Base-by-base conservation (phyloP, 2,797 vertebrate genomes). In the Gymnothorax javanicus region DNA sequence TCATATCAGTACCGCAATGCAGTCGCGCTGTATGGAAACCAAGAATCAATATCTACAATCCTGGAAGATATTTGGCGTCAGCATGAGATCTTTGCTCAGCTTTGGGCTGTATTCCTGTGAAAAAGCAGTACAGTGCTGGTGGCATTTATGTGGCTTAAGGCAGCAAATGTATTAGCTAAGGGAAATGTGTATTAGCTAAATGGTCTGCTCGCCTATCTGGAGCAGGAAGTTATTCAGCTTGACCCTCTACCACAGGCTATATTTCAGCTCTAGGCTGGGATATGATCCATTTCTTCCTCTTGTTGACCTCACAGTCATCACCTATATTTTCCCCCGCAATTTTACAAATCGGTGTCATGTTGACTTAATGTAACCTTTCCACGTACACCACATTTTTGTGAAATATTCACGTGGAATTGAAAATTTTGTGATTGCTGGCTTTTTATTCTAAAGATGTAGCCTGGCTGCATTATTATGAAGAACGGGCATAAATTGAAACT, bases 261-360 rank as follows among this genome's bases (percentile, higher is more conserved):
- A 56, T 56, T 89, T 86, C 62, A 84, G 86, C 93, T 89, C 86
- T 62, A 85, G 86, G 92, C 94, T 13, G 7, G 94, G 94, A 95
- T 94, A 94, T 92, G 89, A 93, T 92, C 88, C 92, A 91, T 93
- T 94, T 92, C 94, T 95, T 95, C 94, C 94, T 94, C 89, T 86
- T 89, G 9, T 23, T 52, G 50, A 2, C 50, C 5, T 15, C 52
- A 27, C 20, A 23, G 56, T 25, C 9, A 81, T 81, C 23, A 69
- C n/a, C 20, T 7, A 1, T 43, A 43, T 43, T 43, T 43, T 43
- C 33, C 33, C 33, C 33, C 33, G 33, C 33, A 43, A 43, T 43
- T 43, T 43, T 43, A 43, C 33, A 43, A 43, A 43, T 43, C 33
- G 33, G 33, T 43, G 2, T 43, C 33, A 43, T 43, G 33, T 43